Conservation (phyloP, 1,140 invertebrate genomes). For the Protaetia brevitarsis region DNA sequence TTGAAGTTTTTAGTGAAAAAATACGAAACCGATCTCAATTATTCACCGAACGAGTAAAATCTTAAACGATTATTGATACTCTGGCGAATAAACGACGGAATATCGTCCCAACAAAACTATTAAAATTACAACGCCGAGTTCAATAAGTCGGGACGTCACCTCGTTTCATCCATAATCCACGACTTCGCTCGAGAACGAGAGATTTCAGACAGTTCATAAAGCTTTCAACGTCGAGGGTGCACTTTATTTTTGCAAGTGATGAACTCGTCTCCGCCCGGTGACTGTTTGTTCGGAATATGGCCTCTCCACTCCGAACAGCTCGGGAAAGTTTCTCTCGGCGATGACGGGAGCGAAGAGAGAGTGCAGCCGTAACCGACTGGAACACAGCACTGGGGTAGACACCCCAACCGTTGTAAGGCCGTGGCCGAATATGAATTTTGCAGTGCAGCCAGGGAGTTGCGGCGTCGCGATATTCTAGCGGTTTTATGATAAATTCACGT, state of each 20-base stretch:
- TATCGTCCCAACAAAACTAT: background rate
- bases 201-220: background rate
- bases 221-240: background rate
- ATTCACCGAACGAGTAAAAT: too few relatives aligned
- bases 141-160: background rate
- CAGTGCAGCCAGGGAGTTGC: background rate
- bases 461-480: background rate
- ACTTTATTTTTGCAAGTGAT: background rate
- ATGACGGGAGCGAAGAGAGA: background rate
- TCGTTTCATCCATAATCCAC: background rate
- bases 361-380: background rate
- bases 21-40: too few relatives aligned
- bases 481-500: background rate
- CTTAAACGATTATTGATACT: too few relatives aligned
- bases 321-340: background rate
- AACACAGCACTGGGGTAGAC: background rate
- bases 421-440: slow-evolving; percentile 1
- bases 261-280: background rate
- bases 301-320: background rate
- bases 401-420: background rate
- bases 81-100: background rate
- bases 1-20: too few relatives aligned
- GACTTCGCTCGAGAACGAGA: background rate
- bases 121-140: background rate
- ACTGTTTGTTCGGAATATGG: background rate